Base-by-base conservation (phyloP, 2,113 vertebrate genomes). In the Neoarius graeffei region DNA sequence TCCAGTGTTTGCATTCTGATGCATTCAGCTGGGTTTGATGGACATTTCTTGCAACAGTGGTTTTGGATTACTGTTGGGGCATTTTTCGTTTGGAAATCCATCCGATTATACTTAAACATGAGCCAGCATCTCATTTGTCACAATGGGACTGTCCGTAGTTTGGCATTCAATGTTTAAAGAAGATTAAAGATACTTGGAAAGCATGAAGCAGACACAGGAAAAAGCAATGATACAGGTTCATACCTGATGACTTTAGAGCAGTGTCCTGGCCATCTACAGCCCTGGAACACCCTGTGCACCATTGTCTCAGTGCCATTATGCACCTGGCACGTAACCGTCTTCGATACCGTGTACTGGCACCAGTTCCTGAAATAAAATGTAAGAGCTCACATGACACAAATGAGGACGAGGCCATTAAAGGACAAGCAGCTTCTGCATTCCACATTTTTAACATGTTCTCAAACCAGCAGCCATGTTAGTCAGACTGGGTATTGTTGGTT, bases 201-300 rank as follows among this genome's bases (percentile, higher is more conserved):
- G 56, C 19, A 74, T 5, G 56, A 54, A 82, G 11, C 30, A 42
- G 67, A 74, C 19, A 48, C 73, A 76, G 1, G 1, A 77, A 54
- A 77, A 5, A 77, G 74, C 5, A 8, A 59, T 48, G 2, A 56
- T 71, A 56, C 50, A 54, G 48, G 9, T 84, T 71, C 48, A 56
- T 97, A 99, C 98, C 98, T 99, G 93, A 99, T 95, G 89, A 98
- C 93, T 93, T 97, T 99, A 92, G 96, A 92, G 74, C 98, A 99
- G 74, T 97, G 97, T 93, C 97, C 97, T 0, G 98, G 98, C 98
- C 98, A 99, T n/a, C 97, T 94, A 93, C 98, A 99, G 91, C 96
- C 96, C 94, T 99, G 98, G 89, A 98, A 96, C 88, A 99, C 97
- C 62, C 98, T 94, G 94, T 99, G 98, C 90, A 98, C 96, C 85